phyloP scores from a whole-genome alignment of 2,113 vertebrate species.

The Neofelis nebulosa region DNA sequence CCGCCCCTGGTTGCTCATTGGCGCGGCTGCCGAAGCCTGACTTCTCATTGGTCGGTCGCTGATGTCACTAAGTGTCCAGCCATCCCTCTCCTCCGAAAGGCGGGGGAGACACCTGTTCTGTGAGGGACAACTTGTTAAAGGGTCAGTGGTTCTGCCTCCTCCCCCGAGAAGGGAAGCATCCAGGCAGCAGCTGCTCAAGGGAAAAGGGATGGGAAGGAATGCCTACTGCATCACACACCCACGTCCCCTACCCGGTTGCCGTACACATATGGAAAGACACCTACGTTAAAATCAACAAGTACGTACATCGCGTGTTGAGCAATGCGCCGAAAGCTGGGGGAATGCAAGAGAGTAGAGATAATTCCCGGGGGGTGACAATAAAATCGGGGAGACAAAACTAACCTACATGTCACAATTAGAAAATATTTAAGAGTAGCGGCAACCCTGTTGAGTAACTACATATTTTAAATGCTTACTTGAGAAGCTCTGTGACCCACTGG shows the following conservation, averaged over 20 bases:
- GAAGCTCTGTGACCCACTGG: neutral
- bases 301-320: slow-evolving; percentile 28
- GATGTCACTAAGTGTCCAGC: slow-evolving; percentile 68
- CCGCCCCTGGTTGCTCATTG: slow-evolving; percentile 71
- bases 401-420: neutral
- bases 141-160: slow-evolving; percentile 59
- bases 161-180: neutral
- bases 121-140: slow-evolving; percentile 75
- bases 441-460: neutral
- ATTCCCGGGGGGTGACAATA: neutral
- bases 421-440: neutral
- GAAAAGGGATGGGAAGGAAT: slow-evolving; percentile 40
- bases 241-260: neutral
- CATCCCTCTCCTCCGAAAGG: slow-evolving; percentile 63
- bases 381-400: slow-evolving; percentile 31
- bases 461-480: slow-evolving; percentile 42
- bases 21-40: slow-evolving; percentile 29
- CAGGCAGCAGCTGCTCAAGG: slow-evolving; percentile 61
- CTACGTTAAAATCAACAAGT: slow-evolving; percentile 64
- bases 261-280: slow-evolving; percentile 36
- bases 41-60: slow-evolving; percentile 67
- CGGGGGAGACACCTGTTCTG: slow-evolving; percentile 79
- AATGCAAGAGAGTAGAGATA: neutral
- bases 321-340: slow-evolving; percentile 29
- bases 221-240: neutral